phyloP scores from a whole-genome alignment of 2,888 invertebrate genomes.

The Lamellibrachia columna region DNA sequence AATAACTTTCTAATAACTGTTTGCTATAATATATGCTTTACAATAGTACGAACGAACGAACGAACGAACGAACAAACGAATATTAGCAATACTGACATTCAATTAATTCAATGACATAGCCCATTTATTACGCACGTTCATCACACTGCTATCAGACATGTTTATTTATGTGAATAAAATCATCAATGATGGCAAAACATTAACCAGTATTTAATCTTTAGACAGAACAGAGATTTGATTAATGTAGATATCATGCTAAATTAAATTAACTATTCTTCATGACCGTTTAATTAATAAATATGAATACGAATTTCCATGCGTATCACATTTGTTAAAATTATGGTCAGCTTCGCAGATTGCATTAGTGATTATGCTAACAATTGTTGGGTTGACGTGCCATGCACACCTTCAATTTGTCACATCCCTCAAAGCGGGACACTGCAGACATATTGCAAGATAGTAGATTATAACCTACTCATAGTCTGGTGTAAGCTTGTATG shows the following conservation, averaged over 20 bases:
- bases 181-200: not conserved
- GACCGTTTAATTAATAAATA: not conserved
- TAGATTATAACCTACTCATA: not conserved
- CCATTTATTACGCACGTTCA: too few relatives aligned
- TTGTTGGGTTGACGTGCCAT: not conserved
- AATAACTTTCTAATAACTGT: too few relatives aligned
- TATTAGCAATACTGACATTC: too few relatives aligned
- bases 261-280: not conserved
- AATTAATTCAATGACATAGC: too few relatives aligned
- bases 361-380: not conserved
- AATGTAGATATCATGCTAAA: not conserved
- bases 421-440: not conserved
- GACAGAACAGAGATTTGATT: not conserved
- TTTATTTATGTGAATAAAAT: not conserved
- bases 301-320: too few relatives aligned
- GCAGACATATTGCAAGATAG: not conserved
- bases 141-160: not conserved
- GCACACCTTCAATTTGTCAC: not conserved
- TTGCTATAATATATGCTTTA: too few relatives aligned
- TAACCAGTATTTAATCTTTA: not conserved
- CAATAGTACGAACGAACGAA: too few relatives aligned
- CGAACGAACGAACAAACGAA: too few relatives aligned
- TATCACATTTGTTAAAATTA: not conserved
- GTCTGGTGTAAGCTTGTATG: constrained; percentile 26
- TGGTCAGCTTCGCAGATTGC: not conserved